Conservation (phyloP, 1,140 invertebrate genomes). For the Drosophila hydei region DNA sequence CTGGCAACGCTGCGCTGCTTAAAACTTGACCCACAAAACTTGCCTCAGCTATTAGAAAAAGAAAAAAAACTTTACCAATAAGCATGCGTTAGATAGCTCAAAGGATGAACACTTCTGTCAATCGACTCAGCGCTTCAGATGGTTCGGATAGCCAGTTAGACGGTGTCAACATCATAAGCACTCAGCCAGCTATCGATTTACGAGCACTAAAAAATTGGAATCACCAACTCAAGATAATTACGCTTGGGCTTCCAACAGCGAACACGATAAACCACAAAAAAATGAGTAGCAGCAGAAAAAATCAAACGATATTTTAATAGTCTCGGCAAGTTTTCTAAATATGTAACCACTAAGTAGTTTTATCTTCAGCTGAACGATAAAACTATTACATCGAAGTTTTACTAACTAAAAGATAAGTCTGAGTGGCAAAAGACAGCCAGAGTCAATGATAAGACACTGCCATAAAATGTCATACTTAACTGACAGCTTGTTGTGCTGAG, state of each 20-base stretch:
- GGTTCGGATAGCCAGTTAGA: background rate
- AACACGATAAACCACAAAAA: background rate
- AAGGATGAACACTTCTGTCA: background rate
- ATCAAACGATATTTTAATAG: background rate
- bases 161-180: slow-evolving; percentile 25
- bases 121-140: slow-evolving; percentile 9
- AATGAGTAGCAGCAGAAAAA: background rate
- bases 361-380: too few species aligned
- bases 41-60: slow-evolving; percentile 40
- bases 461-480: too few species aligned
- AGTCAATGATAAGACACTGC: too few species aligned
- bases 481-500: too few species aligned
- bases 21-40: slow-evolving; percentile 57
- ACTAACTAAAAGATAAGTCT: too few species aligned
- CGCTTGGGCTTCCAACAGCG: background rate
- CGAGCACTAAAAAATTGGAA: slow-evolving; percentile 21
- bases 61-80: slow-evolving; percentile 59
- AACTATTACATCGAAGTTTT: too few species aligned
- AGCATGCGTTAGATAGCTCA: slow-evolving; percentile 45
- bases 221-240: slow-evolving; percentile 12
- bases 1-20: slow-evolving; percentile 41
- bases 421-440: too few species aligned
- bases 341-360: too few species aligned
- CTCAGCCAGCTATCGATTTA: background rate
- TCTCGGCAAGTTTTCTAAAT: too few species aligned